Base-by-base conservation (phyloP, 2,113 vertebrate species). In the Brienomyrus longianalis region DNA sequence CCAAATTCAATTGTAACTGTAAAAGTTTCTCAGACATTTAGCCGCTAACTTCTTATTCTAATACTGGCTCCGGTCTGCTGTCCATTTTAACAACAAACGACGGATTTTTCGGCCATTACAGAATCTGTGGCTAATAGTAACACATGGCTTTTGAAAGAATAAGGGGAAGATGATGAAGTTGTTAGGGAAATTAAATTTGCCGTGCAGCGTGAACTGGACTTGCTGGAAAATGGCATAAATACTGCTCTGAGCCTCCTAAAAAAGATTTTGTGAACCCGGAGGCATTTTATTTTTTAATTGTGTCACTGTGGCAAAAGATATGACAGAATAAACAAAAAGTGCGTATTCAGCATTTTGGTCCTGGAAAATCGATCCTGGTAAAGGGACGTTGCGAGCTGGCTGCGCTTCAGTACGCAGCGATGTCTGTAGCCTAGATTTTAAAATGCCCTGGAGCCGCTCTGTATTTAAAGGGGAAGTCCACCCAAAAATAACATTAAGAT, bases 391-490 rank as follows among this genome's bases (percentile, higher is more conserved):
- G 19, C 15, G 21, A 45, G 56, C 31, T 21, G 86, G 35, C 31
- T 1, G 11, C 50, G 80, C 10, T 56, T 50, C 45, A 13, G 50
- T 54, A 74, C 45, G 87, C 87, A 27, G 45, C 7, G 21, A 50
- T 31, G 59, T n/a, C 62, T n/a, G 45, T 74, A 48, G 43, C 56
- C 62, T 88, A 74, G 62, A 83, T 80, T 77, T n/a, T 21, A 83
- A 43, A 19, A 83, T 45, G 74, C 74, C 21, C n/a, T 56, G 88
- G 15, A 9, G 74, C 3, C 88, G 2, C 15, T 84, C 23, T 23
- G 45, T 48, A 48, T 84, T 84, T 84, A 84, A 84, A 84, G 83
- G 83, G 83, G 45, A 84, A 84, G 35, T 84, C 45, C 39, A 84
- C 83, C 23, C 83, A 23, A 23, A 48, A 84, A 84, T 84, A 45